Evolutionary conservation across 2,113 vertebrate genomes (phyloP).

Genomic region (Ailuropoda melanoleuca): DNA sequence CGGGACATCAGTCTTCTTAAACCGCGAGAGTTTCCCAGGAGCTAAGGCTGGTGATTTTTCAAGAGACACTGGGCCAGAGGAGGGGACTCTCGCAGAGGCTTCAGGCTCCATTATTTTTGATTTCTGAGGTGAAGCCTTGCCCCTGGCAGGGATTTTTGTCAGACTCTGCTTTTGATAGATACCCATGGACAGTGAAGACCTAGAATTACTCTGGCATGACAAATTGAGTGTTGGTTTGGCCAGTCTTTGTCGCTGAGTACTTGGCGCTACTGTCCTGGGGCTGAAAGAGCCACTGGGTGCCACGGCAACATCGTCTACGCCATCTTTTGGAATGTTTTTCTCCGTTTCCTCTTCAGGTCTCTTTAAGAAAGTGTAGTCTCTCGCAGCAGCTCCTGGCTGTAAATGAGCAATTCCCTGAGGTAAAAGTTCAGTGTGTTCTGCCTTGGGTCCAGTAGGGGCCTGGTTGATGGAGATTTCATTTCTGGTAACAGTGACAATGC

Average conservation of each 20-base stretch:
- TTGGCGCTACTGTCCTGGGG: constrained; percentile 78
- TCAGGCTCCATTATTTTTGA: constrained; percentile 70
- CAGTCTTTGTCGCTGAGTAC: constrained; percentile 82
- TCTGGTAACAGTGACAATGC: constrained; percentile 83
- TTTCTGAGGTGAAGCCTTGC: constrained; percentile 88
- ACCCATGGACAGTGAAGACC: constrained; percentile 75
- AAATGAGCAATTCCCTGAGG: constrained; percentile 85
- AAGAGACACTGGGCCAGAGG: constrained; percentile 70
- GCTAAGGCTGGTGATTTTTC: constrained; percentile 85
- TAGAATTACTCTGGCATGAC: constrained; percentile 80
- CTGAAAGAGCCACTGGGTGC: constrained; percentile 70
- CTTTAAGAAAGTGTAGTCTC: constrained; percentile 83
- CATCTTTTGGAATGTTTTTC: constrained; percentile 76
- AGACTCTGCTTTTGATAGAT: constrained; percentile 81
- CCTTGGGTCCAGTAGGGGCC: constrained; percentile 75
- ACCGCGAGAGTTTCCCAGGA: constrained; percentile 86
- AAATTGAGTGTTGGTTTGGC: constrained; percentile 81
- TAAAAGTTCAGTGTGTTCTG: constrained; percentile 81
- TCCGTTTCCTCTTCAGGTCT: constrained; percentile 83
- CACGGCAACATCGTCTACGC: constrained; percentile 55
- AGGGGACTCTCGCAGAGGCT: constrained; percentile 17
- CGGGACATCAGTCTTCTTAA: constrained; percentile 84
- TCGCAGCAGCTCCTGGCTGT: constrained; percentile 78
- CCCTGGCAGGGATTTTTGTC: constrained; percentile 89
- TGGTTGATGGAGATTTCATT: constrained; percentile 83